Percentiles rank a stretch among this genome's conserved stretches.
These are phyloP conservation scores for Rhineura floridana DNA, from an alignment of 2,113 vertebrate species.

Conservation along the genomic window DNA sequence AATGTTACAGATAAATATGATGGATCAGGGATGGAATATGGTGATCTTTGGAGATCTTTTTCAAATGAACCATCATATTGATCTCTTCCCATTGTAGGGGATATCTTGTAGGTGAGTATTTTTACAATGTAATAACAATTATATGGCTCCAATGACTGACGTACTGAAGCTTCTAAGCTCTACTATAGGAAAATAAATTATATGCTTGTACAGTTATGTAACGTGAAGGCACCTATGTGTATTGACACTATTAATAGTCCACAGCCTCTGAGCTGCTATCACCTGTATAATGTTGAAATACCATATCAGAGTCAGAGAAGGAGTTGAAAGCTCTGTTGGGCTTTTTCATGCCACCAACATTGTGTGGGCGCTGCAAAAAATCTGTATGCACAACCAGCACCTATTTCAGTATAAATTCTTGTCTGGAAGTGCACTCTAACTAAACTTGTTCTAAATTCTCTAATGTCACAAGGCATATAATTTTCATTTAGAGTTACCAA, in stretches of 20 bases:
- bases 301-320: no score
- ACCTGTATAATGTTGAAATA: background rate
- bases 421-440: no score
- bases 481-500: background rate
- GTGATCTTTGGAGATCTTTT: background rate
- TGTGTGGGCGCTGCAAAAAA: no score
- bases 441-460: no score
- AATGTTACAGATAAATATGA: background rate
- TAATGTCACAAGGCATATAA: no score
- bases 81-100: background rate
- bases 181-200: background rate
- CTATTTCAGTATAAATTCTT: no score
- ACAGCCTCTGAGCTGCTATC: background rate
- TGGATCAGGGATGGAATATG: background rate
- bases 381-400: no score
- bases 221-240: background rate
- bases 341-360: no score
- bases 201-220: background rate
- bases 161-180: background rate
- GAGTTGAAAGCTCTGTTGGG: background rate
- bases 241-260: background rate
- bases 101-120: background rate
- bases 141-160: background rate
- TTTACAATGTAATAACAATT: background rate
- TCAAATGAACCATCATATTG: background rate